These are phyloP conservation scores for Orycteropus afer DNA, from an alignment of 2,113 vertebrate species.

Conservation along the genomic window DNA sequence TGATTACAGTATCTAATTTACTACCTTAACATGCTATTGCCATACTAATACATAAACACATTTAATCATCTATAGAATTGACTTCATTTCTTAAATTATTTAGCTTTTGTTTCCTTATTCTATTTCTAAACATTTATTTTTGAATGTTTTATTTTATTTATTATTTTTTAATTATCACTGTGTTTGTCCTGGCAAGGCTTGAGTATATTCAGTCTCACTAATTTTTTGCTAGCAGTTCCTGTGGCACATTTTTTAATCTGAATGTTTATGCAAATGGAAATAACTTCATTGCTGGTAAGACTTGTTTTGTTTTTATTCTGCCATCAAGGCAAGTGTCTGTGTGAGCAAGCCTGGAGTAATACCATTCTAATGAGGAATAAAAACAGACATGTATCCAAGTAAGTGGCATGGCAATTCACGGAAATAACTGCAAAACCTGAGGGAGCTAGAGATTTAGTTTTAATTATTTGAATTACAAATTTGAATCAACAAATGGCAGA, in stretches of 20 bases:
- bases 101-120: background rate
- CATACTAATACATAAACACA: background rate
- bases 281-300: background rate
- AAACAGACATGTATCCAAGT: background rate
- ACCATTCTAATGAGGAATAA: constrained; percentile 46
- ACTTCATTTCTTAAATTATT: background rate
- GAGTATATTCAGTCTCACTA: background rate
- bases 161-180: too few relatives aligned
- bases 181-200: background rate
- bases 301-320: background rate
- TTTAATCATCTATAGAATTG: background rate
- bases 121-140: background rate
- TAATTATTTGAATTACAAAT: constrained; percentile 59
- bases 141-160: too few relatives aligned
- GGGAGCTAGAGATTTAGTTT: background rate
- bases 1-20: background rate
- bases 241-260: background rate
- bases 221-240: background rate
- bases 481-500: background rate
- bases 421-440: constrained; percentile 1
- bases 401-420: background rate
- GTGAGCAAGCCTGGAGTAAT: constrained; percentile 27
- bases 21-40: background rate
- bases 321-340: background rate
- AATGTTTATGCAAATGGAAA: constrained; percentile 59